These are phyloP conservation scores for Orthosia incerta DNA, from an alignment of 2,888 invertebrate species.

Conservation along the genomic window DNA sequence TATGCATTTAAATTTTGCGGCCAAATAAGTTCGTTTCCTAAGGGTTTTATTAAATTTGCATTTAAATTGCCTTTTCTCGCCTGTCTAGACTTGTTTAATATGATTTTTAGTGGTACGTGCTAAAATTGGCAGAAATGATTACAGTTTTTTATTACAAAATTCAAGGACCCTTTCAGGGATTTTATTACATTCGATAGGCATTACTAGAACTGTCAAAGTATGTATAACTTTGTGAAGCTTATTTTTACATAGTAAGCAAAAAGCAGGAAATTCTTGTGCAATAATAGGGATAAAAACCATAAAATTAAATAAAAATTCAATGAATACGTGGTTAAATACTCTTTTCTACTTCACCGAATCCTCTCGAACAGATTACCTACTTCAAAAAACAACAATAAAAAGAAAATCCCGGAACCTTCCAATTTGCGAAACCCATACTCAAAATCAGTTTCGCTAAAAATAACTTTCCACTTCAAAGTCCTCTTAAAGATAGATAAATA, in stretches of 20 bases:
- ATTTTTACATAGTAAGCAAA: no score
- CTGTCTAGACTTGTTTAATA: slow-evolving; percentile 20
- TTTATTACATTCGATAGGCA: not conserved
- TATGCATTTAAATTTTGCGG: slow-evolving; percentile 13
- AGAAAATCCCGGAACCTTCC: not conserved
- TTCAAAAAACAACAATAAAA: not conserved
- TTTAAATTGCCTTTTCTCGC: slow-evolving; percentile 19
- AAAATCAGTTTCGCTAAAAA: slow-evolving; percentile 19
- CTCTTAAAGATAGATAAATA: slow-evolving; percentile 21
- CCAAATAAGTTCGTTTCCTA: slow-evolving; percentile 12
- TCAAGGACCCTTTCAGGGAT: not conserved
- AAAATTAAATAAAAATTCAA: not conserved
- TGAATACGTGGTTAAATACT: not conserved
- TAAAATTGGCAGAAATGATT: not conserved
- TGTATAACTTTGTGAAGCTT: not conserved
- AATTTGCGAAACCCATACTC: not conserved
- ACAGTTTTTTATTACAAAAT: not conserved
- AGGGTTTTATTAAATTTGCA: slow-evolving; percentile 18
- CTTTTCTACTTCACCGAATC: not conserved
- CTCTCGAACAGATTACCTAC: not conserved
- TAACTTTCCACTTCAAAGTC: slow-evolving; percentile 15
- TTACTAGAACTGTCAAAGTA: not conserved
- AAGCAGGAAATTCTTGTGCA: no score
- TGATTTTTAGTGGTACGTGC: slow-evolving; percentile 1
- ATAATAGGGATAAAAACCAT: no score